phyloP scores from a whole-genome alignment of 1,140 invertebrate genomes.

The Tetranychus cinnabarinus region DNA sequence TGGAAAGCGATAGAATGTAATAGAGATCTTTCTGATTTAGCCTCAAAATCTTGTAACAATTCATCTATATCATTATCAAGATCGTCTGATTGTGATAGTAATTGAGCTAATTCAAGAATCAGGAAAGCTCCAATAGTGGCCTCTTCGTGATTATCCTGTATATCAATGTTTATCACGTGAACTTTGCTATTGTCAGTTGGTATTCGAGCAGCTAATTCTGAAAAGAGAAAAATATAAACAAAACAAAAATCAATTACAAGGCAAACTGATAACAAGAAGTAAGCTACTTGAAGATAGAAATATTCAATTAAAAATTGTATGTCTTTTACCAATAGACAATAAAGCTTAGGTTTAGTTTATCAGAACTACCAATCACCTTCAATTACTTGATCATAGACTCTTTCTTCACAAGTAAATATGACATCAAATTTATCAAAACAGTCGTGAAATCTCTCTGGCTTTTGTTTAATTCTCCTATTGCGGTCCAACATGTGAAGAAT shows the following conservation, averaged over 20 bases:
- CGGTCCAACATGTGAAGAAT: constrained; percentile 93
- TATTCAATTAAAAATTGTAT: too few relatives aligned
- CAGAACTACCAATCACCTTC: constrained; percentile 25
- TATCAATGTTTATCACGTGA: constrained; percentile 95
- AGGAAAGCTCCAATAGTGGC: constrained; percentile 98
- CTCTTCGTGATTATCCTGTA: constrained; percentile 98
- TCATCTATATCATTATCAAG: constrained; percentile 97
- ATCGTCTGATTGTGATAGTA: constrained; percentile 68
- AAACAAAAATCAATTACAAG: not conserved
- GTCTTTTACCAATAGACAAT: too few relatives aligned
- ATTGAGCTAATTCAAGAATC: constrained; percentile 75
- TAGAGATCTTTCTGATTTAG: constrained; percentile 57
- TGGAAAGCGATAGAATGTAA: constrained; percentile 87
- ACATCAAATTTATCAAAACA: constrained; percentile 81
- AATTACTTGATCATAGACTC: constrained; percentile 84
- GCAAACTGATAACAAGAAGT: too few relatives aligned
- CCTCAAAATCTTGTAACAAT: constrained; percentile 81
- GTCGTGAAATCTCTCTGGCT: constrained; percentile 81
- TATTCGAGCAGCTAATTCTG: constrained; percentile 23
- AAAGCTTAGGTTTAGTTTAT: too few relatives aligned
- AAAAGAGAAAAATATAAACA: constrained; percentile 4
- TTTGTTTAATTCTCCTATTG: constrained; percentile 79
- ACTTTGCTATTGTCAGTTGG: constrained; percentile 45
- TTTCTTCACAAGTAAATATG: constrained; percentile 88
- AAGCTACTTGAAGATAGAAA: too few relatives aligned